Evolutionary conservation across 2,888 invertebrate genomes (phyloP).

Genomic region (Plusia festucae): DNA sequence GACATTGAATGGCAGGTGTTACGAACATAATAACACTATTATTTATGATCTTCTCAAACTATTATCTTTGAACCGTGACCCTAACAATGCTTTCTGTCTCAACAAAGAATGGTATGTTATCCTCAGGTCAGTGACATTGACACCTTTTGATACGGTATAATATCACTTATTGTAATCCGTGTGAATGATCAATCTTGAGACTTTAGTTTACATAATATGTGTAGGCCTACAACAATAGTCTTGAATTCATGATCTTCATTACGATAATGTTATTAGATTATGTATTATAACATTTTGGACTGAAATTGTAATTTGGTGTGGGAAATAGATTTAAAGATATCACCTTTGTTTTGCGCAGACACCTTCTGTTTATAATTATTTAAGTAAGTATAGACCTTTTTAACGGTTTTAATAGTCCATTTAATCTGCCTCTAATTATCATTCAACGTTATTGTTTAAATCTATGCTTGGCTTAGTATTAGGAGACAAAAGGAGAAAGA

Average conservation of each 20-base stretch:
- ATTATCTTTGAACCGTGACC: constrained; percentile 36
- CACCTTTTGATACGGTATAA: constrained; percentile 58
- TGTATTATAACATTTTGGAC: constrained; percentile 17
- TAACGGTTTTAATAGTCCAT: neutral
- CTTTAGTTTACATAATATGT: constrained; percentile 36
- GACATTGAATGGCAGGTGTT: neutral
- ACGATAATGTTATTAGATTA: constrained; percentile 43
- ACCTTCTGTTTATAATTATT: constrained; percentile 7
- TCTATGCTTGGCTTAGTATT: neutral
- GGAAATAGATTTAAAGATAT: constrained; percentile 33
- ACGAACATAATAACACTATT: neutral
- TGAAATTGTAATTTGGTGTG: constrained; percentile 25
- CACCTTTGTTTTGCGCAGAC: constrained; percentile 16
- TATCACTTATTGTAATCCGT: constrained; percentile 52
- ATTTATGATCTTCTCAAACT: constrained; percentile 12
- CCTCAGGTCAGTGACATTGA: constrained; percentile 68
- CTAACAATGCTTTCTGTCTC: constrained; percentile 31
- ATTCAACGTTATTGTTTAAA: neutral
- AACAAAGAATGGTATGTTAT: constrained; percentile 38
- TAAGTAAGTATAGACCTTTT: neutral
- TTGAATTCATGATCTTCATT: constrained; percentile 38
- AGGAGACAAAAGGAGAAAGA: neutral
- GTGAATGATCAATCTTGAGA: constrained; percentile 53
- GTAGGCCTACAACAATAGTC: constrained; percentile 41
- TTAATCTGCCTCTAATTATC: constrained; percentile 10